phyloP scores from a whole-genome alignment of 37 sponge, comb jelly and placozoan species.

The Chondrilla cf. caribensis region DNA sequence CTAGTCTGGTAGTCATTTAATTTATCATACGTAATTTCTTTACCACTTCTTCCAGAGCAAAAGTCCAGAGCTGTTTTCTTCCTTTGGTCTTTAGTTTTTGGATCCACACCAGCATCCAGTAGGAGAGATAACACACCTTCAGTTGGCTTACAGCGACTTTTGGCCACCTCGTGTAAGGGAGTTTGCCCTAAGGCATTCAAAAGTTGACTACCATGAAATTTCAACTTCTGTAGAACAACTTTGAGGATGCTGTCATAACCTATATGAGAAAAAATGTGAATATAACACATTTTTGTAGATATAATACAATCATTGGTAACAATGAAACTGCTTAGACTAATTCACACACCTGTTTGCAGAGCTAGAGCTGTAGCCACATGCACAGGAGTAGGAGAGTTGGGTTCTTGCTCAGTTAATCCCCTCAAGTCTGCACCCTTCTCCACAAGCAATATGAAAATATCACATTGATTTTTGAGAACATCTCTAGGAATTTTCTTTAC shows the following conservation, averaged over 20 bases:
- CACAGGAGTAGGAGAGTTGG: background rate
- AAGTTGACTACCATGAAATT: background rate
- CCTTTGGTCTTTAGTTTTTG: constrained; percentile 32
- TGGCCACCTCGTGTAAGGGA: constrained; percentile 24
- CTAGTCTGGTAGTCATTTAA: background rate
- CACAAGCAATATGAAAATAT: background rate
- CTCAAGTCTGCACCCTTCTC: background rate
- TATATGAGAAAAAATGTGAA: background rate
- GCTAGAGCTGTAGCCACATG: background rate
- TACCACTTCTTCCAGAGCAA: background rate
- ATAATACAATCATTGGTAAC: too few species aligned
- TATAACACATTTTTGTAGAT: background rate
- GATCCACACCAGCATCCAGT: constrained; percentile 24
- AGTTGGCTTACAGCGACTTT: background rate
- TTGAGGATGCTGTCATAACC: constrained; percentile 16
- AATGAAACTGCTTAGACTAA: too few species aligned
- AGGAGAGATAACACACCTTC: background rate
- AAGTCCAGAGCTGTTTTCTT: constrained; percentile 35
- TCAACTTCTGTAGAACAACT: background rate
- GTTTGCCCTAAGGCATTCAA: constrained; percentile 14
- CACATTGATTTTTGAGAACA: background rate
- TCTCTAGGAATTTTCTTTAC: background rate
- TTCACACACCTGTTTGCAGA: too few species aligned
- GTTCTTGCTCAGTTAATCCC: background rate
- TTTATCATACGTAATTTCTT: background rate